Evolutionary conservation across 2,797 vertebrate species (phyloP), one percentile per base, ranked within the genome.

Genomic region (Falco naumanni): DNA sequence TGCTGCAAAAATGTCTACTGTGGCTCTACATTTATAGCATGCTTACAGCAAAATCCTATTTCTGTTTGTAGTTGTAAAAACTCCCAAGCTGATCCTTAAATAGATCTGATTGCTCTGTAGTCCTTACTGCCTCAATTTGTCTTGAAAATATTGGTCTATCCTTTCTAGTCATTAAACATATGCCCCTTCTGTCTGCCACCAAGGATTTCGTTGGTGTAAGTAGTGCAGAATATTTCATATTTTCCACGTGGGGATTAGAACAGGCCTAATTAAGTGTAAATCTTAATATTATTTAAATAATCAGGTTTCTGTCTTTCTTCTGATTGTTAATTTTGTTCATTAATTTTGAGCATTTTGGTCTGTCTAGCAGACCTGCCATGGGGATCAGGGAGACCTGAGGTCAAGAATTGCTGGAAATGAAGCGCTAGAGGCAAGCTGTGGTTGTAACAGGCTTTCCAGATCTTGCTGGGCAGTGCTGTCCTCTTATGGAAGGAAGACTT

Each of bases 61-160:
- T 93, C 88, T 96, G 68, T 90, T 95, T 87, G 87, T 60, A 82
- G 90, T 56, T 76, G 77, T 92, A 87, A 97, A 89, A 89, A 93
- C 63, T 96, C 96, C 96, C 95, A 91, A 81, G 84, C 70, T 93
- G 90, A 77, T 95, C 94, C 64, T 96, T 93, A 94, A 93, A 87
- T 82, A 87, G 83, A 90, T 87, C 86, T 60, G 66, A 82, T 90
- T 78, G 85, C 80, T 93, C 74, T 86, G 31, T 87, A 82, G 71
- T 95, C 85, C 91, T 82, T 60, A 53, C 33, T 84, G 83, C 77
- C 61, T 90, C 87, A 37, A 53, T 95, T 96, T 87, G 34, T 79
- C 87, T 79, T 71, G 68, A 95, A 95, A 96, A 95, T 95, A 91
- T 66, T 88, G 80, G 93, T 88, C 63, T 88, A 5, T 90, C 76